These are phyloP conservation scores for Aulostomus chinensis DNA, from an alignment of 2,797 vertebrate genomes.

Conservation along the genomic window DNA sequence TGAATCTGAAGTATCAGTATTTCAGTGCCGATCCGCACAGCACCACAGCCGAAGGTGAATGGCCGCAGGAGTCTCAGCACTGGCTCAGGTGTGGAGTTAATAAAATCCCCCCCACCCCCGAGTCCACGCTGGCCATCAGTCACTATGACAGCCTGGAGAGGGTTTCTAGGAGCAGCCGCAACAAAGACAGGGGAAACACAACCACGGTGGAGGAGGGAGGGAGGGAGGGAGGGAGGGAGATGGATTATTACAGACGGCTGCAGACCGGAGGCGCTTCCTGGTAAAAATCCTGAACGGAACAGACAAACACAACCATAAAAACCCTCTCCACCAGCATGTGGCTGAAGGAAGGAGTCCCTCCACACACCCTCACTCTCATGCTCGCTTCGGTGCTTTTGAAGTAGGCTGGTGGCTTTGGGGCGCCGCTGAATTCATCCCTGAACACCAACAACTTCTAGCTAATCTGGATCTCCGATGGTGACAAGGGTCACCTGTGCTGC, in stretches of 20 bases:
- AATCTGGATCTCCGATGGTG: constrained; percentile 44
- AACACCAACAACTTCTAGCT: constrained; percentile 46
- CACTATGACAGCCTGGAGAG: constrained; percentile 52
- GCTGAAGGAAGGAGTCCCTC: too few species aligned
- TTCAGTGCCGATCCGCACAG: too few species aligned
- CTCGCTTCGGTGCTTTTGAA: constrained; percentile 52
- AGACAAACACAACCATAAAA: constrained; percentile 61
- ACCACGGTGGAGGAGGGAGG: background rate
- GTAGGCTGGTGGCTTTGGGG: constrained; percentile 23
- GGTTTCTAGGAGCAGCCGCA: constrained; percentile 10
- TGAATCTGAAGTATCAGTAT: too few species aligned
- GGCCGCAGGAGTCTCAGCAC: too few species aligned
- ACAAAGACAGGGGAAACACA: background rate
- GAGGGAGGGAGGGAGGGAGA: constrained; percentile 15
- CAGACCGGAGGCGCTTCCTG: constrained; percentile 36
- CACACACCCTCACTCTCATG: background rate
- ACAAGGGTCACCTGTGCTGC: constrained; percentile 64
- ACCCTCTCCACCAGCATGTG: constrained; percentile 11
- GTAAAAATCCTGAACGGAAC: constrained; percentile 53
- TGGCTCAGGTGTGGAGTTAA: constrained; percentile 20
- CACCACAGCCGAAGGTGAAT: too few species aligned
- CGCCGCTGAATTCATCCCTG: constrained; percentile 17
- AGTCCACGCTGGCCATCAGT: constrained; percentile 46
- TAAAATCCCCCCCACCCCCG: constrained; percentile 20
- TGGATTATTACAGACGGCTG: constrained; percentile 48